These are phyloP conservation scores for Carassius gibelio DNA, from an alignment of 2,113 vertebrate species.

Conservation along the genomic window DNA sequence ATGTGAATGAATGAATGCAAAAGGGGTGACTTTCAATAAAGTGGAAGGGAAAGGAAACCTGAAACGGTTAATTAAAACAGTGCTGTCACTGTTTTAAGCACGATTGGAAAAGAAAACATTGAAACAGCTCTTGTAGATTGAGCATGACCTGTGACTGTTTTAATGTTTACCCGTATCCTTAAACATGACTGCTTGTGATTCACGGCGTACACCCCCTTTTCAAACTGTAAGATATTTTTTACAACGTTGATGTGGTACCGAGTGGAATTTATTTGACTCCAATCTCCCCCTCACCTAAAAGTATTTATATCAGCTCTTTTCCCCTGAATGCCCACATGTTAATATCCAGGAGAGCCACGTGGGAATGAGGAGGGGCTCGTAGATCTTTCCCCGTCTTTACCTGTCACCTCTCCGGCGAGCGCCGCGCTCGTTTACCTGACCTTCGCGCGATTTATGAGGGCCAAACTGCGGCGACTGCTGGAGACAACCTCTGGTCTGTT, in stretches of 20 bases:
- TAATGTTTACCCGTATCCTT: conserved; percentile 68
- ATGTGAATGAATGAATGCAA: conserved; percentile 42
- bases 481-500: conserved; percentile 73
- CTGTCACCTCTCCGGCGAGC: conserved; percentile 68
- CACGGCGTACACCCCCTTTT: conserved; percentile 62
- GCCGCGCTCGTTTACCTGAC: conserved; percentile 58
- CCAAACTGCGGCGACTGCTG: conserved; percentile 56
- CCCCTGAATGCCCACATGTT: conserved; percentile 66
- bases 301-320: conserved; percentile 74
- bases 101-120: conserved; percentile 55
- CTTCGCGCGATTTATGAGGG: conserved; percentile 72
- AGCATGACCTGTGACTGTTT: conserved; percentile 61
- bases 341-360: conserved; percentile 68
- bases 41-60: conserved; percentile 52
- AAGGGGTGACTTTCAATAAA: conserved; percentile 54
- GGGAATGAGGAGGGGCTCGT: conserved; percentile 52
- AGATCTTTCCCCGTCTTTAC: conserved; percentile 60
- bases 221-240: conserved; percentile 69
- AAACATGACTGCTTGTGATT: conserved; percentile 62
- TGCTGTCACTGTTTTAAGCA: conserved; percentile 65
- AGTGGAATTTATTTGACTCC: conserved; percentile 76
- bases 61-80: conserved; percentile 72
- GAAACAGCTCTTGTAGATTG: conserved; percentile 64
- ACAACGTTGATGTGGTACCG: conserved; percentile 72
- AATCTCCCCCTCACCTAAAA: conserved; percentile 68